These are phyloP conservation scores for Melanotaenia duboulayi DNA, from an alignment of 2,113 vertebrate species.

Conservation along the genomic window DNA sequence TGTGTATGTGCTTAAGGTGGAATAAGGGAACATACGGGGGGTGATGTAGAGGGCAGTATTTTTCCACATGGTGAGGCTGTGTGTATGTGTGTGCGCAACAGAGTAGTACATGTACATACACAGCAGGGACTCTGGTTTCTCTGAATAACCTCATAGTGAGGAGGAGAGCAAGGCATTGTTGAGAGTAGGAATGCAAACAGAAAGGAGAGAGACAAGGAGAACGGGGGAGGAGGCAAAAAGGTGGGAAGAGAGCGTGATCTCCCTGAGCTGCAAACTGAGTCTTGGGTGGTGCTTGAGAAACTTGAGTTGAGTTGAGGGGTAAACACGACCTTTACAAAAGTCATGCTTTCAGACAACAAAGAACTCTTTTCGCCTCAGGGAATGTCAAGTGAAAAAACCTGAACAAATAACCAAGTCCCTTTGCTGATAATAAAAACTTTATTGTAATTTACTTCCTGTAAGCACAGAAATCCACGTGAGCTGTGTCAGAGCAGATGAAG, in stretches of 20 bases:
- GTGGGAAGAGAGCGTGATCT: not conserved
- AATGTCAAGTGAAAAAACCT: not conserved
- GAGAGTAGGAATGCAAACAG: constrained; percentile 50
- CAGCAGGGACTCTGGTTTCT: constrained; percentile 64
- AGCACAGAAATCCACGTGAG: not conserved
- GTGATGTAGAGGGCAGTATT: constrained; percentile 57
- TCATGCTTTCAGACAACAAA: not conserved
- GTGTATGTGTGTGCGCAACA: constrained; percentile 4
- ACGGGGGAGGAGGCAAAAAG: not conserved
- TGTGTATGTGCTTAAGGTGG: not conserved
- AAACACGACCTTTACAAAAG: constrained; percentile 36
- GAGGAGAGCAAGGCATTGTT: constrained; percentile 47
- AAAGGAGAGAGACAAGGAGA: constrained; percentile 26
- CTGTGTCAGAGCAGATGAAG: constrained; percentile 27
- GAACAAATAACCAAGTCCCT: too few relatives aligned
- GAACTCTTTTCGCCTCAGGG: not conserved
- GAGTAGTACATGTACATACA: constrained; percentile 18
- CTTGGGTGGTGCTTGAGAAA: constrained; percentile 3
- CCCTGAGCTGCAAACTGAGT: constrained; percentile 17
- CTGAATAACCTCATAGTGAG: constrained; percentile 25
- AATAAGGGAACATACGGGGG: constrained; percentile 26
- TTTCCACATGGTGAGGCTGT: constrained; percentile 59
- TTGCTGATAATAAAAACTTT: too few relatives aligned
- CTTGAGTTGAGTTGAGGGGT: constrained; percentile 46
- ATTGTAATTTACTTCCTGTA: too few relatives aligned